Conservation (phyloP, 2,797 vertebrate genomes). For the Jordanella pulchra region DNA sequence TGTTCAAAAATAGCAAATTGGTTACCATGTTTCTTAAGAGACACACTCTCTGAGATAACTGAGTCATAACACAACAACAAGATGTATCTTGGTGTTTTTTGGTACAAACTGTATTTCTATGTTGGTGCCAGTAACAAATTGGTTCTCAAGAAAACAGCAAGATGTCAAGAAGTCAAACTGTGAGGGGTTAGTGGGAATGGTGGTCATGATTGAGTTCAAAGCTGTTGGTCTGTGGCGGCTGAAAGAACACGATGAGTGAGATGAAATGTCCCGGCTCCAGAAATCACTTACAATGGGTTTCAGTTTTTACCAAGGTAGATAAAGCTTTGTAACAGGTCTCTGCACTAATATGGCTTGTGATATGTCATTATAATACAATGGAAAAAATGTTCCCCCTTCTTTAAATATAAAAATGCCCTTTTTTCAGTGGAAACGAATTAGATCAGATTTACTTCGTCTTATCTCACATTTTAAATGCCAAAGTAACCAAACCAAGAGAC, state of each 20-base stretch:
- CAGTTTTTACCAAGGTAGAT: neutral
- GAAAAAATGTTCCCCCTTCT: neutral
- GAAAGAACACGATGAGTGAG: conserved; percentile 9
- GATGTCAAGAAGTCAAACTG: conserved; percentile 47
- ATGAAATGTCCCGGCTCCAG: conserved; percentile 1
- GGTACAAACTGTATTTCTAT: conserved; percentile 25
- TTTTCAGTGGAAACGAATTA: conserved; percentile 1
- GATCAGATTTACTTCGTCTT: conserved; percentile 4
- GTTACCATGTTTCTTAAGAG: conserved; percentile 2
- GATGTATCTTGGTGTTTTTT: conserved; percentile 19
- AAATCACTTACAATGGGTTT: neutral
- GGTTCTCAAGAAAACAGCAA: conserved; percentile 24
- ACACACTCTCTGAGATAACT: conserved; percentile 7
- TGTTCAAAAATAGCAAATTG: conserved; percentile 3
- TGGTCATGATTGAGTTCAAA: conserved; percentile 48
- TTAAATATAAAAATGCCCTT: neutral
- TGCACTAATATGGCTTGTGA: neutral
- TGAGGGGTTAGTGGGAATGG: conserved; percentile 21
- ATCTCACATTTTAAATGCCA: conserved; percentile 15
- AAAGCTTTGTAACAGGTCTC: neutral
- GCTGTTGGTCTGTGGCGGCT: conserved; percentile 17
- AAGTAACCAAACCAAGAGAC: too few relatives aligned
- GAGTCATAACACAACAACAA: conserved; percentile 18
- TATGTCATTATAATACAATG: neutral
- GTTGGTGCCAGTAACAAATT: conserved; percentile 36